phyloP scores from a whole-genome alignment of 2,888 invertebrate genomes.

The Polia nebulosa region DNA sequence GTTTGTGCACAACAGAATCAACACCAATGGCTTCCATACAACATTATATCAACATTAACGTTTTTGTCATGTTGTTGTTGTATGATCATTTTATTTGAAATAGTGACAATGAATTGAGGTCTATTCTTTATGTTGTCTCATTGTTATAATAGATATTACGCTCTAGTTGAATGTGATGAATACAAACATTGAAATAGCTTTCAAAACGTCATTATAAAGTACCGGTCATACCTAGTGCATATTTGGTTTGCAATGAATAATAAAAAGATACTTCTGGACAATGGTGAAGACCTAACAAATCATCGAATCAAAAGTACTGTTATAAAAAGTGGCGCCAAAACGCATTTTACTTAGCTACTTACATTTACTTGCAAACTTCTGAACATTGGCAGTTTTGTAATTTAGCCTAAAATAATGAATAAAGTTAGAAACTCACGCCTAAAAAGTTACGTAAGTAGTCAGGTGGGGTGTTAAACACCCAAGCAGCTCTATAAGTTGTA shows the following conservation, averaged over 20 bases:
- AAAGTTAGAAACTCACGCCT: too few species aligned
- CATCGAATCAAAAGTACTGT: neutral
- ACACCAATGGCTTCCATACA: neutral
- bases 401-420: too few species aligned
- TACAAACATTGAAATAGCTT: slow-evolving; percentile 19
- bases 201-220: slow-evolving; percentile 11
- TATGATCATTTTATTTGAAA: neutral
- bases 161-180: slow-evolving; percentile 36
- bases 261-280: neutral
- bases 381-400: too few species aligned
- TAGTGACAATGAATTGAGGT: neutral
- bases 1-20: too few species aligned
- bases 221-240: slow-evolving; percentile 9
- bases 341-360: neutral
- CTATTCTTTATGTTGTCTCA: slow-evolving; percentile 39
- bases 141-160: slow-evolving; percentile 42
- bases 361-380: too few species aligned
- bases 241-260: slow-evolving; percentile 22
- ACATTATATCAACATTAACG: neutral
- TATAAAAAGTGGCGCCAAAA: neutral
- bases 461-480: too few species aligned
- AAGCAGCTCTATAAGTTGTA: too few species aligned
- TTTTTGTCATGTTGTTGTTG: neutral
- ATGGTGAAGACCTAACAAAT: neutral
- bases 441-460: too few species aligned